phyloP scores from a whole-genome alignment of 2,888 invertebrate genomes.

The Coenonympha glycerion region DNA sequence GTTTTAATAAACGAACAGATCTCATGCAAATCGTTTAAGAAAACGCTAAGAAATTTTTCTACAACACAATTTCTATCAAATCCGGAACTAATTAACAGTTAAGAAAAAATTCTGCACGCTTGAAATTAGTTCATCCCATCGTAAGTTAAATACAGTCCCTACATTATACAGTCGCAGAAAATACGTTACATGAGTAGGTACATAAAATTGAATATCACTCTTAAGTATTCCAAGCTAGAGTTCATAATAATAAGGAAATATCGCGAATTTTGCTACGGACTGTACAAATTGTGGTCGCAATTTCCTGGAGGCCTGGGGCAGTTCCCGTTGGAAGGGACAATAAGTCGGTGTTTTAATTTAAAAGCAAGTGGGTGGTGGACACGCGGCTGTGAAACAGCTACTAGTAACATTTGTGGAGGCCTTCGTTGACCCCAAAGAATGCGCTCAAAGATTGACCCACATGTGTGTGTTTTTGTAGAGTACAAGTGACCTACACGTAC shows the following conservation, averaged over 20 bases:
- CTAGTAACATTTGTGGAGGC: neutral
- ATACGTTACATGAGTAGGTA: neutral
- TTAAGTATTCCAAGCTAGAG: constrained; percentile 9
- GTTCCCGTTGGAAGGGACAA: constrained; percentile 41
- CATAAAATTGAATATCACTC: neutral
- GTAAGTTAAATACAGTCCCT: neutral
- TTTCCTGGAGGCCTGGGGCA: constrained; percentile 45
- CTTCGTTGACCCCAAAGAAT: neutral
- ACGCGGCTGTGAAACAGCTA: constrained; percentile 16
- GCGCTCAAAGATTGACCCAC: neutral
- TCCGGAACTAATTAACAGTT: neutral
- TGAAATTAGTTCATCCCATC: constrained; percentile 1
- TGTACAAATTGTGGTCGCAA: constrained; percentile 38
- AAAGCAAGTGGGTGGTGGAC: constrained; percentile 30
- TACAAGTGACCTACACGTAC: neutral
- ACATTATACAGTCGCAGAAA: too few relatives aligned
- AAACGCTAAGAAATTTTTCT: too few relatives aligned
- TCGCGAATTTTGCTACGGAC: neutral
- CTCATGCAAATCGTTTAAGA: too few relatives aligned
- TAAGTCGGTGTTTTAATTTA: constrained; percentile 43
- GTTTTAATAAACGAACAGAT: too few relatives aligned
- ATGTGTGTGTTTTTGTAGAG: neutral
- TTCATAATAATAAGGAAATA: constrained; percentile 7
- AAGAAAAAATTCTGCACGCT: neutral
- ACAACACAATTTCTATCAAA: too few relatives aligned